Percentiles rank a stretch among this genome's conserved stretches.
Conservation (phyloP, 1,140 invertebrate genomes). For the Homalodisca vitripennis region DNA sequence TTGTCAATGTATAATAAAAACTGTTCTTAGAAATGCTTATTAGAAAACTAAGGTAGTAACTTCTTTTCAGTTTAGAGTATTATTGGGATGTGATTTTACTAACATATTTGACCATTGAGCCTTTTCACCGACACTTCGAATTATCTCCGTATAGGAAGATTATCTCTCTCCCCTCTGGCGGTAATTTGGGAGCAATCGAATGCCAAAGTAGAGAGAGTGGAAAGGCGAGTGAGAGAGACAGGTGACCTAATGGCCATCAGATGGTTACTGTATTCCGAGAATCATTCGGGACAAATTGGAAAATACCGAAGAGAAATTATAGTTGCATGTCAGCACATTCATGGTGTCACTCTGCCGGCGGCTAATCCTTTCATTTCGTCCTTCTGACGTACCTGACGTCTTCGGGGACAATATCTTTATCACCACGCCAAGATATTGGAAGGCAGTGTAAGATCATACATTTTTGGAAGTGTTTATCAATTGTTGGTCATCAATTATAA, state of each 20-base stretch:
- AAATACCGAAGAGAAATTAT: neutral
- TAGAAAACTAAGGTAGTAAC: too few species aligned
- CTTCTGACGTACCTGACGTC: neutral
- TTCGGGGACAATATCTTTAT: neutral
- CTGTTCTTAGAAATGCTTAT: too few species aligned
- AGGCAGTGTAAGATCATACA: neutral
- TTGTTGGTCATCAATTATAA: too few species aligned
- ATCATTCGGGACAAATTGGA: neutral
- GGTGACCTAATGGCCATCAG: neutral
- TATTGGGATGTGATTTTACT: too few species aligned
- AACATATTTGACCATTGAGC: too few species aligned
- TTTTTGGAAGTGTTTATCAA: neutral
- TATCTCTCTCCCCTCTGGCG: too few species aligned
- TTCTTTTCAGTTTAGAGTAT: too few species aligned
- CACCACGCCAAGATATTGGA: neutral
- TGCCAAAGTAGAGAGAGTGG: neutral
- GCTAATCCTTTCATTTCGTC: neutral
- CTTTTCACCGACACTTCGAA: too few species aligned
- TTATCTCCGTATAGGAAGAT: too few species aligned
- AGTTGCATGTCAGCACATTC: neutral
- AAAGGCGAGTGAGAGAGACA: conserved; percentile 2
- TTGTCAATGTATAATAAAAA: too few species aligned
- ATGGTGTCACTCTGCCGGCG: neutral
- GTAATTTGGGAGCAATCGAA: too few species aligned
- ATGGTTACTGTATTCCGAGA: neutral